Percentiles rank a stretch among this genome's conserved stretches.
Evolutionary conservation across 2,113 vertebrate genomes (phyloP).

Genomic region (Pogonocichla stellata): DNA sequence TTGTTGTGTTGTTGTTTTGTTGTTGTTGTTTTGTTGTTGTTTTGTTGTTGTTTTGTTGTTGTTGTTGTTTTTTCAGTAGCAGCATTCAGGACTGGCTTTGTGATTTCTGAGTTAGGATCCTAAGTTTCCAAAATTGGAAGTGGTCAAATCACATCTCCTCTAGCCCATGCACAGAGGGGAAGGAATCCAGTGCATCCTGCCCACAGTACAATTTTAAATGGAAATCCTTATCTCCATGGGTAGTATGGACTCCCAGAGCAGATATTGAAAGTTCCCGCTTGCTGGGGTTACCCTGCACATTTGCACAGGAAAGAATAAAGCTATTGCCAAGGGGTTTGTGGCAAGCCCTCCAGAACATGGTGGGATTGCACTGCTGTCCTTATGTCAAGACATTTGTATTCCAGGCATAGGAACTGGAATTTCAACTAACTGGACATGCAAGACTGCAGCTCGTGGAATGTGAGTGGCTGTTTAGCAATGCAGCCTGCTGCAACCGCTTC

Average conservation of each 20-base stretch:
- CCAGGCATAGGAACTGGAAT: neutral
- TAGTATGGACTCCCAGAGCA: neutral
- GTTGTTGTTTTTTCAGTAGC: neutral
- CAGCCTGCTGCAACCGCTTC: neutral
- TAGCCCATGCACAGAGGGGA: neutral
- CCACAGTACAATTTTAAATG: neutral
- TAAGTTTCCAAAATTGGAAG: neutral
- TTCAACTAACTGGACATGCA: neutral
- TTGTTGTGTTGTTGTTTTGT: rapidly evolving
- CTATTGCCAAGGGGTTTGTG: neutral
- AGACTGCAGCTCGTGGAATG: neutral
- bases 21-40: rapidly evolving
- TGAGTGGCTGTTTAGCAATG: neutral
- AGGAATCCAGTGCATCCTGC: neutral
- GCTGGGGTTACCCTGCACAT: neutral
- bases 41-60: rapidly evolving
- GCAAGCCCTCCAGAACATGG: neutral
- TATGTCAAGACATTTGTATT: neutral
- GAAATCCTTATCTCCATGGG: neutral
- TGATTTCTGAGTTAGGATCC: neutral
- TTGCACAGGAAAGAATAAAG: neutral
- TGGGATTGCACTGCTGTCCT: neutral
- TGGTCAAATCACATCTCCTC: neutral
- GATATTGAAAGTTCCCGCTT: neutral
- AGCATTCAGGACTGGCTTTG: neutral